These are phyloP conservation scores for Podarcis cretensis DNA, from an alignment of 2,113 vertebrate species.

Conservation along the genomic window DNA sequence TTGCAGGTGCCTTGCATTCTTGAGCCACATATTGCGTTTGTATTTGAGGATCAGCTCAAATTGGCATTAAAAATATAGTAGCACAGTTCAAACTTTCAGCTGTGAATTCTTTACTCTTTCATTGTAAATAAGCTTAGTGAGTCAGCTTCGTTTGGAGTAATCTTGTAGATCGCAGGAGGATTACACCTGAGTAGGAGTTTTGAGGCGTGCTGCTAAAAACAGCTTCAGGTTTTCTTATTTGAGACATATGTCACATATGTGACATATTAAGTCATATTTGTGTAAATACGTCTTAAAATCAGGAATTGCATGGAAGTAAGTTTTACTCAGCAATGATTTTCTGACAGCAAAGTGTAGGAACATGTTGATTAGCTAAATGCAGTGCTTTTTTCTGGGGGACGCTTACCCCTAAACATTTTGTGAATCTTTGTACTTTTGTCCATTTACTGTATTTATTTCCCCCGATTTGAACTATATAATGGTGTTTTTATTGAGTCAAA, in stretches of 20 bases:
- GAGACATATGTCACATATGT: too few relatives aligned
- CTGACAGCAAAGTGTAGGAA: background rate
- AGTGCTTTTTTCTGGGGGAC: too few relatives aligned
- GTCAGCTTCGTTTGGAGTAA: background rate
- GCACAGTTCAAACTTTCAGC: background rate
- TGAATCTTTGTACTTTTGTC: too few relatives aligned
- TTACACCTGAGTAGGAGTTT: background rate
- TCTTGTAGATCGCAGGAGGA: background rate
- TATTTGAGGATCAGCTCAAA: constrained; percentile 18
- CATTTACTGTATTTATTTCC: too few relatives aligned
- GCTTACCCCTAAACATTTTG: too few relatives aligned
- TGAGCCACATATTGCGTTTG: background rate
- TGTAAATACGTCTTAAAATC: background rate
- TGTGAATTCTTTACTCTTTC: constrained; percentile 12
- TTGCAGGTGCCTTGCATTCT: background rate
- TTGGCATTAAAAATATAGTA: background rate
- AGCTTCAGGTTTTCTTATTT: constrained; percentile 14
- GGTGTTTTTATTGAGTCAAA: too few relatives aligned
- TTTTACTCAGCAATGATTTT: constrained; percentile 35
- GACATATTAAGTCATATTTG: background rate
- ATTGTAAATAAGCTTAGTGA: background rate
- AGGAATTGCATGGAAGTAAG: constrained; percentile 28
- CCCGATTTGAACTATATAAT: too few relatives aligned
- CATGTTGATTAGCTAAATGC: background rate
- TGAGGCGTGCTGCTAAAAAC: background rate